phyloP scores from a whole-genome alignment of 2,888 invertebrate species.

The Sclerodermus sp. region DNA sequence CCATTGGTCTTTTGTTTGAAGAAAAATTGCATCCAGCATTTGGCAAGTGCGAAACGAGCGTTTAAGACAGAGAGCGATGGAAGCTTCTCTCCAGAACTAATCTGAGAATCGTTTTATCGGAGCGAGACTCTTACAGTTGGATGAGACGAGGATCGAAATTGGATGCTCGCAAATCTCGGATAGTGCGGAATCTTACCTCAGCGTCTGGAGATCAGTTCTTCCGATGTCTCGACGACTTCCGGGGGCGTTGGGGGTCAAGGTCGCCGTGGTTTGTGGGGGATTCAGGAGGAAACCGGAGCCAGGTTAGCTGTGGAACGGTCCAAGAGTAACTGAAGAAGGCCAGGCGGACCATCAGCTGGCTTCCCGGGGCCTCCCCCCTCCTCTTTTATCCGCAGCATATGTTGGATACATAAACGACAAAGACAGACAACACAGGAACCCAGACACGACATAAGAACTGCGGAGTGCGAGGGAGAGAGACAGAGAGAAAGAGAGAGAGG shows the following conservation, averaged over 20 bases:
- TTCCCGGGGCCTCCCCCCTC: conserved; percentile 28
- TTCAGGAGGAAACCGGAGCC: conserved; percentile 10
- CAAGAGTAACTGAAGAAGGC: conserved; percentile 46
- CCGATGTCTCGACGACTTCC: conserved; percentile 7
- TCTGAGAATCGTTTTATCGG: no score
- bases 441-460: background rate
- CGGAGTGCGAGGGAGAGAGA: background rate
- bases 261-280: background rate
- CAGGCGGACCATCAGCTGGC: conserved; percentile 49
- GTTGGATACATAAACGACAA: background rate
- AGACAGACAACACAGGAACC: background rate
- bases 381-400: background rate
- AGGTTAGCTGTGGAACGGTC: conserved; percentile 34
- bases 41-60: background rate
- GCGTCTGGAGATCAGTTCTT: conserved; percentile 5
- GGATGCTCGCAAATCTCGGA: background rate
- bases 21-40: no score
- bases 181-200: no score
- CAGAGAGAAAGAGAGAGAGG: background rate
- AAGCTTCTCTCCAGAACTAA: no score
- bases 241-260: background rate
- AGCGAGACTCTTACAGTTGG: no score
- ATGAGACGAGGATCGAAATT: background rate
- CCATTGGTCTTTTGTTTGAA: no score
- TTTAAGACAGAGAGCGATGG: background rate